Evolutionary conservation across 1,140 invertebrate genomes (phyloP).

Genomic region (Mactra quadrangularis): DNA sequence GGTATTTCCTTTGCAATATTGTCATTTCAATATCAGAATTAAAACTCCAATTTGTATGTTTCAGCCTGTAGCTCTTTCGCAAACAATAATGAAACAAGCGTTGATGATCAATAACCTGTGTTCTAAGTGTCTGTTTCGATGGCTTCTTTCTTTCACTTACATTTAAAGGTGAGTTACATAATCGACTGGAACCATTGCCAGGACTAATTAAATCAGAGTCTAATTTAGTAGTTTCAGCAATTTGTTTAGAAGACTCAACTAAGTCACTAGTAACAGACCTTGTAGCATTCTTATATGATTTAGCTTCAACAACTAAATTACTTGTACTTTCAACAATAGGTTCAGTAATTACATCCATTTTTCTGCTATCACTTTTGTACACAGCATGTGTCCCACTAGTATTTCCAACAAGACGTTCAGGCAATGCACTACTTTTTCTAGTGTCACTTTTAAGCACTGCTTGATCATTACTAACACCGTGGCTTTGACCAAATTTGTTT

Average conservation of each 20-base stretch:
- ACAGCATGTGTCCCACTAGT: too few species aligned
- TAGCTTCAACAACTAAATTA: too few species aligned
- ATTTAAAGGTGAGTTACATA: background rate
- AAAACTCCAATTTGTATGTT: constrained; percentile 19
- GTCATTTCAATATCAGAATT: background rate
- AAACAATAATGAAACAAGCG: constrained; percentile 9
- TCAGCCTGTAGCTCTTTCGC: constrained; percentile 19
- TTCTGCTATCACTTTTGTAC: too few species aligned
- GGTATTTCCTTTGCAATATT: constrained; percentile 30
- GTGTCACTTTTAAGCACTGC: background rate
- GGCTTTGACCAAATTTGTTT: background rate
- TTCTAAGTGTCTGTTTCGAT: background rate
- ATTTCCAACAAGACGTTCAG: background rate
- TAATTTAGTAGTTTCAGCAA: background rate
- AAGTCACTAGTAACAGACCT: too few species aligned
- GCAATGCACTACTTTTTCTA: background rate
- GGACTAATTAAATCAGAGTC: background rate
- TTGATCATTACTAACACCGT: background rate
- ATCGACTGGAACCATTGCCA: background rate
- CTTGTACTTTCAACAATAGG: too few species aligned
- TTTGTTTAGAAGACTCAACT: too few species aligned
- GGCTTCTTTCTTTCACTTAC: background rate
- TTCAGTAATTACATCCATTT: too few species aligned
- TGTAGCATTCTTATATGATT: background rate
- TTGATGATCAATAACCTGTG: background rate